These are phyloP conservation scores for Drosophila parabipectinata DNA, from an alignment of 1,140 invertebrate genomes.

Conservation along the genomic window DNA sequence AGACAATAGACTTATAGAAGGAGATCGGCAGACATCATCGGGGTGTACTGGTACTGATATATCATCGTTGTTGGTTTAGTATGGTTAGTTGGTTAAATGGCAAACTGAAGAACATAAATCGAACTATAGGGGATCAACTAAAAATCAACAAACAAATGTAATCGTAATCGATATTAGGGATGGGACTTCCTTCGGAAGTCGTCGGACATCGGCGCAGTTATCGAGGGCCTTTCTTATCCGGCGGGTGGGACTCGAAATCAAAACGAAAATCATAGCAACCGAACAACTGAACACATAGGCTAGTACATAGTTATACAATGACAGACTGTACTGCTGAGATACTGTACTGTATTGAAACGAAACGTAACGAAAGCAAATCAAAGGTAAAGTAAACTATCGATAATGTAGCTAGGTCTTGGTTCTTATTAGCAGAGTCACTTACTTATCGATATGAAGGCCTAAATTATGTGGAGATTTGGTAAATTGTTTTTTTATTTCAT, in stretches of 20 bases:
- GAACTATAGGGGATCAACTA: slow-evolving; percentile 1
- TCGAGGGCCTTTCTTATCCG: slow-evolving; percentile 8
- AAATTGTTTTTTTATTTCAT: slow-evolving; percentile 42
- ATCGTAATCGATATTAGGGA: slow-evolving; percentile 5
- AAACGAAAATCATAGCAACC: slow-evolving; percentile 61
- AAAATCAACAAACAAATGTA: slow-evolving; percentile 9
- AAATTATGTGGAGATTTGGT: slow-evolving; percentile 21
- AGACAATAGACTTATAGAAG: slow-evolving; percentile 38
- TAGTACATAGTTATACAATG: slow-evolving; percentile 41
- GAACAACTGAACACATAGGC: slow-evolving; percentile 64
- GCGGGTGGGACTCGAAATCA: slow-evolving; percentile 11
- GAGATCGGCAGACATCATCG: slow-evolving; percentile 54
- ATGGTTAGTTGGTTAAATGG: slow-evolving; percentile 78
- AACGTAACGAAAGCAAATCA: slow-evolving; percentile 72
- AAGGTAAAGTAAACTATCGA: slow-evolving; percentile 53
- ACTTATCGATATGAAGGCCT: slow-evolving; percentile 38
- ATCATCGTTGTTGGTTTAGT: slow-evolving; percentile 68
- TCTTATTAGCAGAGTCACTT: slow-evolving; percentile 30
- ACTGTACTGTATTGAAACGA: slow-evolving; percentile 23
- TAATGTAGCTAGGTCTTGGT: slow-evolving; percentile 44
- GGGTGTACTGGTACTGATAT: slow-evolving; percentile 27
- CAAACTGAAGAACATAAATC: slow-evolving; percentile 34
- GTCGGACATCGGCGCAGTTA: slow-evolving; percentile 29
- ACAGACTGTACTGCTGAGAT: slow-evolving; percentile 25
- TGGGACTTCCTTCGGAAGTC: slow-evolving; percentile 28